Percentiles rank a stretch among this genome's conserved stretches.
Evolutionary conservation across 2,797 vertebrate species (phyloP).

Genomic region (Schizopygopsis pylzovi): DNA sequence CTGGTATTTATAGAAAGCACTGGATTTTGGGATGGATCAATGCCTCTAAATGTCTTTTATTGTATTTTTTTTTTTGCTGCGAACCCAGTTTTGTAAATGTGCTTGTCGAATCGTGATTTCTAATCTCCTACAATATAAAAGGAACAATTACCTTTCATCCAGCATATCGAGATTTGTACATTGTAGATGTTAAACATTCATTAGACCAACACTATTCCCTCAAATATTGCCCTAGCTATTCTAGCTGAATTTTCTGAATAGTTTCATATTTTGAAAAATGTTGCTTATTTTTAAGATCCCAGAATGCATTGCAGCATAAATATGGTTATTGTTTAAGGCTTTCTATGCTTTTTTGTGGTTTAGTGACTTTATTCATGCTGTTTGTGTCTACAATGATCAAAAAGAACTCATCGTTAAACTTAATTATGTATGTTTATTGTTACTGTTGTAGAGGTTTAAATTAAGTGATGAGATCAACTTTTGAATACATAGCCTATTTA

Average conservation of each 20-base stretch:
- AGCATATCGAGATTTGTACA: too few species aligned
- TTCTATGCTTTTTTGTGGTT: not conserved
- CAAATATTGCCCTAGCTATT: too few species aligned
- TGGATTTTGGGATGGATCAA: slow-evolving; percentile 24
- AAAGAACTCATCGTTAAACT: not conserved
- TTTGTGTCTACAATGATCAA: not conserved
- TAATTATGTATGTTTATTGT: not conserved
- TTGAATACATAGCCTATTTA: not conserved
- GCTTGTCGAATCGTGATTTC: too few species aligned
- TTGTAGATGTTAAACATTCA: too few species aligned
- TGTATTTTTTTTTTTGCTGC: not conserved
- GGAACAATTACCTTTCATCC: too few species aligned
- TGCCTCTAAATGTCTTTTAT: not conserved
- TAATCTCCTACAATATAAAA: too few species aligned
- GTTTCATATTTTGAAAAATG: not conserved
- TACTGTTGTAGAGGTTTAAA: not conserved
- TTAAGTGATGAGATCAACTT: not conserved
- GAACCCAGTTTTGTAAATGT: too few species aligned
- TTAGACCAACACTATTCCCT: too few species aligned
- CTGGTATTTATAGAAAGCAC: slow-evolving; percentile 42
- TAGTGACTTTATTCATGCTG: not conserved
- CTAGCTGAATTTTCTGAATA: not conserved
- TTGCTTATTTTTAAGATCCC: not conserved
- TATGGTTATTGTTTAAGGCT: not conserved
- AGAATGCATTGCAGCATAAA: not conserved